These are phyloP conservation scores for Tenodera sinensis DNA, from an alignment of 2,888 invertebrate species.

Conservation along the genomic window DNA sequence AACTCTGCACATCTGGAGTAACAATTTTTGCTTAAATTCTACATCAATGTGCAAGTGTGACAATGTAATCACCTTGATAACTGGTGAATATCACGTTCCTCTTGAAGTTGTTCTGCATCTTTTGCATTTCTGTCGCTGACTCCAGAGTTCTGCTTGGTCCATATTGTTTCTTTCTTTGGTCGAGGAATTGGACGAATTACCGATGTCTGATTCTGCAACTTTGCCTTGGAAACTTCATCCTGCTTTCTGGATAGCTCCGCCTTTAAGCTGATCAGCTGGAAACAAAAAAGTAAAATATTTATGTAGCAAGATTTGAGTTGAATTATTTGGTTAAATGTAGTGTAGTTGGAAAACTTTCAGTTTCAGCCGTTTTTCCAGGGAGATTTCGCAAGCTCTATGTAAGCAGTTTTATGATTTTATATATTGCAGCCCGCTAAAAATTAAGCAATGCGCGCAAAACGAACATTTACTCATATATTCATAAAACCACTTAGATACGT, in stretches of 20 bases:
- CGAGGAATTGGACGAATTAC: slow-evolving; percentile 44
- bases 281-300: slow-evolving; percentile 24
- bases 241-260: slow-evolving; percentile 86
- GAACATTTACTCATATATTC: no score
- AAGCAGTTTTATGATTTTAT: no score
- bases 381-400: no score
- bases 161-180: slow-evolving; percentile 51
- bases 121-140: slow-evolving; percentile 41
- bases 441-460: no score
- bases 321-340: no score
- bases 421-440: no score
- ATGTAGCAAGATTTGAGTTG: neutral
- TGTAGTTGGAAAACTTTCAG: no score
- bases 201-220: slow-evolving; percentile 38
- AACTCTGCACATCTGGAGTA: neutral
- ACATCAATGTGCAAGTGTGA: no score
- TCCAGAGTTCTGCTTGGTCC: slow-evolving; percentile 40
- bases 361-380: no score
- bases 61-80: slow-evolving; percentile 41
- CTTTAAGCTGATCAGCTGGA: slow-evolving; percentile 73
- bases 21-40: no score
- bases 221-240: slow-evolving; percentile 71
- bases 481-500: no score
- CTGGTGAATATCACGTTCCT: slow-evolving; percentile 43
- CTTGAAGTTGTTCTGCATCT: slow-evolving; percentile 42